Evolutionary conservation across 2,888 invertebrate genomes (phyloP).

Genomic region (Parascotia fuliginaria): DNA sequence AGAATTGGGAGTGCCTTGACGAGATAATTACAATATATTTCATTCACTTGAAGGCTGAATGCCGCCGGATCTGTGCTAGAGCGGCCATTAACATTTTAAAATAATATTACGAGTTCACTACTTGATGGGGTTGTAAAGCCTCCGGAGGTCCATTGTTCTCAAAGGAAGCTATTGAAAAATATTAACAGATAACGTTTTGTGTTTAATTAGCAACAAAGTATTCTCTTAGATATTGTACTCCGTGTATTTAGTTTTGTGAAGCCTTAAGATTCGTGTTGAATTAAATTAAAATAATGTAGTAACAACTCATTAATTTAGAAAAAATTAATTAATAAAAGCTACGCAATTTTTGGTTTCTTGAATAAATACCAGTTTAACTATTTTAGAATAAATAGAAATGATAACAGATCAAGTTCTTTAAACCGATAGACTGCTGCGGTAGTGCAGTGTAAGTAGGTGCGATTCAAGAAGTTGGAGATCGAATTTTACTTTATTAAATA

Average conservation of each 20-base stretch:
- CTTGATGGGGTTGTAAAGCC: constrained; percentile 26
- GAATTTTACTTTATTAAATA: no score
- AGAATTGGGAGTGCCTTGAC: constrained; percentile 30
- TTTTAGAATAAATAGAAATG: no score
- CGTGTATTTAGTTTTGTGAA: background rate
- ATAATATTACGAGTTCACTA: constrained; percentile 32
- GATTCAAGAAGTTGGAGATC: no score
- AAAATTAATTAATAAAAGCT: background rate
- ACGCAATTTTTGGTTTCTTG: background rate
- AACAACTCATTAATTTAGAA: no score
- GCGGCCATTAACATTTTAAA: constrained; percentile 34
- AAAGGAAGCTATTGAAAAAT: constrained; percentile 18
- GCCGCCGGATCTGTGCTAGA: constrained; percentile 27
- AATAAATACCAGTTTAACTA: no score
- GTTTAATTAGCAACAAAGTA: constrained; percentile 14
- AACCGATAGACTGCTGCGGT: no score
- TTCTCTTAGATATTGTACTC: constrained; percentile 1
- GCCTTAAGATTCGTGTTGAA: background rate
- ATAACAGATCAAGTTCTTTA: no score
- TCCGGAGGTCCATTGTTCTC: constrained; percentile 23
- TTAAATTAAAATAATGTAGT: background rate
- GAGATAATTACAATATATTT: constrained; percentile 48
- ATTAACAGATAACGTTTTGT: constrained; percentile 25
- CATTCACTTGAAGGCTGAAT: constrained; percentile 37
- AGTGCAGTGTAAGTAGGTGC: no score